phyloP scores from a whole-genome alignment of 2,797 vertebrate species.

The Propithecus perrieri region DNA sequence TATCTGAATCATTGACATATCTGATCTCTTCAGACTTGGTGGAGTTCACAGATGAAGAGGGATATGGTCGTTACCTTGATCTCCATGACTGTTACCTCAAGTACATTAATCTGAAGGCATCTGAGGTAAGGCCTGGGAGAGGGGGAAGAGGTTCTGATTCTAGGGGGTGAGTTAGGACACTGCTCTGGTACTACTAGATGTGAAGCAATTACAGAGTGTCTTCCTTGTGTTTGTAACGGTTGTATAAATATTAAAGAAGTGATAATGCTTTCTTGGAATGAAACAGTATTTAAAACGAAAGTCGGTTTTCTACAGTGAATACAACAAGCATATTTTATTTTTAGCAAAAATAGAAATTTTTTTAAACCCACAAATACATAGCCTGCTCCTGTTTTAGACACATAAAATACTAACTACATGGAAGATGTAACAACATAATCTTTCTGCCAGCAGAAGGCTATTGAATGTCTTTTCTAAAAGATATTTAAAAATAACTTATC shows the following conservation, averaged over 20 bases:
- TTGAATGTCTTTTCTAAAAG: neutral
- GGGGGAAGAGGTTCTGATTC: neutral
- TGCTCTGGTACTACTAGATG: neutral
- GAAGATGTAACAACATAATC: neutral
- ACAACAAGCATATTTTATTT: constrained; percentile 15
- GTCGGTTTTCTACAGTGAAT: neutral
- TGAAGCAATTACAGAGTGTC: neutral
- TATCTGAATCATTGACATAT: neutral
- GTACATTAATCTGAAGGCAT: constrained; percentile 97
- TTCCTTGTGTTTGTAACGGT: neutral
- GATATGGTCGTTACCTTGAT: constrained; percentile 96
- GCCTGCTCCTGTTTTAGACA: neutral
- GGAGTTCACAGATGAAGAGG: constrained; percentile 98
- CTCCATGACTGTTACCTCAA: constrained; percentile 98
- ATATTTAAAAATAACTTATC: neutral
- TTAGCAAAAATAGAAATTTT: neutral
- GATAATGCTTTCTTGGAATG: neutral
- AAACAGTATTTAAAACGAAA: constrained; percentile 30
- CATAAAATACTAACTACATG: neutral
- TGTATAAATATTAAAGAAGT: neutral
- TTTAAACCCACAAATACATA: neutral
- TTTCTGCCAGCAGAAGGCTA: neutral
- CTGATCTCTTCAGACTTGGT: constrained; percentile 90
- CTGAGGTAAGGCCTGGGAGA: constrained; percentile 87
- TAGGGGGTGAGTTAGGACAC: neutral